Evolutionary conservation across 2,113 vertebrate genomes (phyloP).

Genomic region (Thalassoma bifasciatum): DNA sequence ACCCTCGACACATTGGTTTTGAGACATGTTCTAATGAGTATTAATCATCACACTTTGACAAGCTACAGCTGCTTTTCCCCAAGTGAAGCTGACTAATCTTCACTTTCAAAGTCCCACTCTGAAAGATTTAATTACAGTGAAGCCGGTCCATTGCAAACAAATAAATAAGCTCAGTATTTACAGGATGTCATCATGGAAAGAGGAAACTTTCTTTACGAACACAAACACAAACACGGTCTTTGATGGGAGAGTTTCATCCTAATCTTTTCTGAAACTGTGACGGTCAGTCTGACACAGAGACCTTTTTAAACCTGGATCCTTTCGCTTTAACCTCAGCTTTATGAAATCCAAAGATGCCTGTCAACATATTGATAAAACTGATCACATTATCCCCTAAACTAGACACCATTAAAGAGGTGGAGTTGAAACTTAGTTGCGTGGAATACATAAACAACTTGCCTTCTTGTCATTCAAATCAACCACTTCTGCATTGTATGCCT

Average conservation of each 20-base stretch:
- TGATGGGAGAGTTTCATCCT: background rate
- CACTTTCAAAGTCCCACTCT: background rate
- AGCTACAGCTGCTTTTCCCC: constrained; percentile 14
- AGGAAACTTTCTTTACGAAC: background rate
- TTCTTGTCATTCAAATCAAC: no score
- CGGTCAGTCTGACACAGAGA: background rate
- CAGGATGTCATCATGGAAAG: background rate
- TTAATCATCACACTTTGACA: constrained; percentile 38
- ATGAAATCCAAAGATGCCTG: no score
- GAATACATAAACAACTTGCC: no score
- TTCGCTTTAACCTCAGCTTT: no score
- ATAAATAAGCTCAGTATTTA: background rate
- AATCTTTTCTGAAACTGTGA: background rate
- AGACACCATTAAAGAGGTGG: no score
- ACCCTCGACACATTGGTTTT: background rate
- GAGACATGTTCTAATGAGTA: constrained; percentile 17
- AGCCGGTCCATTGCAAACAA: background rate
- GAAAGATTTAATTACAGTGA: background rate
- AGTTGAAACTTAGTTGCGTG: no score
- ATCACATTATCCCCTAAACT: no score
- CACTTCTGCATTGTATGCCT: no score
- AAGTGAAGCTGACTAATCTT: constrained; percentile 25
- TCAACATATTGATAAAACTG: no score
- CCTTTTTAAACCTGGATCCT: no score
- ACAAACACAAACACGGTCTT: background rate